Conservation (phyloP, 2,888 invertebrate species). For the Dromius quadrimaculatus region DNA sequence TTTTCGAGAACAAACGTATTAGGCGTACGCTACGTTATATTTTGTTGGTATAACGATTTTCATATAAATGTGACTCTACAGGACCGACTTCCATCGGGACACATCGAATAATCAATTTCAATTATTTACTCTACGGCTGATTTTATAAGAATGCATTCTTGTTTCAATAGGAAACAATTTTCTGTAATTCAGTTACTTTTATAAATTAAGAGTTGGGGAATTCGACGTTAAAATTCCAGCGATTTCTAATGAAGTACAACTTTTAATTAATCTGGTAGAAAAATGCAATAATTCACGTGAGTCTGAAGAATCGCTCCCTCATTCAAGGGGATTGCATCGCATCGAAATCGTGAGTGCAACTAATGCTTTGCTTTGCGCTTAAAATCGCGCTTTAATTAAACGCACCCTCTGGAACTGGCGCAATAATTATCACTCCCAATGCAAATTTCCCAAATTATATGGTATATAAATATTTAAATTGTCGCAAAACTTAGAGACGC, state of each 20-base stretch:
- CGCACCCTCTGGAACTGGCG: slow-evolving; percentile 17
- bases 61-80: too few species aligned
- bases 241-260: slow-evolving; percentile 11
- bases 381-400: slow-evolving; percentile 28
- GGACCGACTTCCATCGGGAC: too few species aligned
- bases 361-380: not conserved
- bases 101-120: too few species aligned
- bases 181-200: slow-evolving; percentile 1
- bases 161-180: not conserved
- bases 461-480: slow-evolving; percentile 58
- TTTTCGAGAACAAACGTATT: too few species aligned
- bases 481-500: slow-evolving; percentile 54
- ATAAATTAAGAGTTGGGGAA: slow-evolving; percentile 17
- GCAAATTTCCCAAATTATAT: slow-evolving; percentile 57
- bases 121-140: too few species aligned
- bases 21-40: too few species aligned
- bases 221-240: slow-evolving; percentile 9
- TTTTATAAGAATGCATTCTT: not conserved
- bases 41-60: too few species aligned
- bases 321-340: slow-evolving; percentile 3
- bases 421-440: slow-evolving; percentile 56
- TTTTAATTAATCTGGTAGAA: slow-evolving; percentile 34
- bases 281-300: slow-evolving; percentile 23
- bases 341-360: slow-evolving; percentile 3
- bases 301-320: slow-evolving; percentile 17